Percentiles rank a stretch among this genome's conserved stretches.
Evolutionary conservation across 2,113 vertebrate species (phyloP).

Genomic region (Microcebus tavaratra): DNA sequence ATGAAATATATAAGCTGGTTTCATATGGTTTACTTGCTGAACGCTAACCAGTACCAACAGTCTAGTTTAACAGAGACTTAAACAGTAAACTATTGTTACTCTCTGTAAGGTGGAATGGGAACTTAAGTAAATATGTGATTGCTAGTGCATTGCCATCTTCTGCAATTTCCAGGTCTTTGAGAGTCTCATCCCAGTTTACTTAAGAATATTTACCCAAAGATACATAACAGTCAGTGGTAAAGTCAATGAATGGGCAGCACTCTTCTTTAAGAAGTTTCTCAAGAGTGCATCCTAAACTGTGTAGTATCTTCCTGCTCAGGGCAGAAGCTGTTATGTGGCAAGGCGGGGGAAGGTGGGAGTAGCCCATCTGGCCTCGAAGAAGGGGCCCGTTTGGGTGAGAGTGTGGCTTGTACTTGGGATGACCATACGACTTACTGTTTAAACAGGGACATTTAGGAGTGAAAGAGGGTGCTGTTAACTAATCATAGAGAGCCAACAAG

Average conservation of each 20-base stretch:
- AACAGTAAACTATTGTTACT: fast-evolving
- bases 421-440: not conserved
- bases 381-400: not conserved
- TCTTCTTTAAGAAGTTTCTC: not conserved
- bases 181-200: not conserved
- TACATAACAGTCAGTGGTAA: not conserved
- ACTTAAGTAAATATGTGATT: not conserved
- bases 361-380: not conserved
- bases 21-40: not conserved
- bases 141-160: too few relatives aligned
- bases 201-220: not conserved
- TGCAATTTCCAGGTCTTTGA: not conserved
- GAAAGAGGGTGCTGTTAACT: not conserved
- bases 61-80: not conserved
- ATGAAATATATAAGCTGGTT: fast-evolving
- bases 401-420: not conserved
- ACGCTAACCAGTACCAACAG: not conserved
- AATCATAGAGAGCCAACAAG: not conserved
- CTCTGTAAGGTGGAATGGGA: not conserved
- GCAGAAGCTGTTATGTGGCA: too few relatives aligned
- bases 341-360: too few relatives aligned
- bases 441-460: too few relatives aligned
- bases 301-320: not conserved
- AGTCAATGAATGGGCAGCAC: not conserved
- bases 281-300: not conserved